These are phyloP conservation scores for Virgularia gustaviana DNA, from an alignment of 92 coral and sea anemone species.

Conservation along the genomic window DNA sequence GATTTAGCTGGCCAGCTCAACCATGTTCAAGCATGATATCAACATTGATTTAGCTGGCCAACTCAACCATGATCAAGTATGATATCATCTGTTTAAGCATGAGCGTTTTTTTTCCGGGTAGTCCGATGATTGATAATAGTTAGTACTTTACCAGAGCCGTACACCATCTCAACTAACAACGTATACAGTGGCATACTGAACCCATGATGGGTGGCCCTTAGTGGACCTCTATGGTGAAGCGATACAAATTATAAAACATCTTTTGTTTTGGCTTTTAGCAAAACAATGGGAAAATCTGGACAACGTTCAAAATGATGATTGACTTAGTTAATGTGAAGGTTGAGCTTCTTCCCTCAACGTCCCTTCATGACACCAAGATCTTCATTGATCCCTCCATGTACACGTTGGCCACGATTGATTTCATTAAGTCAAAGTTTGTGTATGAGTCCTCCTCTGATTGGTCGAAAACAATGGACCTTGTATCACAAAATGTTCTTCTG, in stretches of 20 bases:
- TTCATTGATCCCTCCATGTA: slow-evolving; percentile 47
- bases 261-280: slow-evolving; percentile 47
- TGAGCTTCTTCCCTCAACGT: slow-evolving; percentile 74
- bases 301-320: slow-evolving; percentile 77
- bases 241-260: neutral
- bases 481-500: slow-evolving; percentile 88
- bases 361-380: slow-evolving; percentile 71
- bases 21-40: too few relatives aligned
- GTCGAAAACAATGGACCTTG: slow-evolving; percentile 93
- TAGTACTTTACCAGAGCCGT: too few relatives aligned
- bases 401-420: slow-evolving; percentile 89
- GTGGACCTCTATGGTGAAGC: too few relatives aligned
- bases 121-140: too few relatives aligned
- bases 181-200: too few relatives aligned
- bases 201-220: too few relatives aligned
- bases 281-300: slow-evolving; percentile 84
- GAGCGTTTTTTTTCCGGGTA: too few relatives aligned
- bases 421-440: slow-evolving; percentile 88
- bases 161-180: too few relatives aligned
- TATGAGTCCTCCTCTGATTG: slow-evolving; percentile 92
- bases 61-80: too few relatives aligned
- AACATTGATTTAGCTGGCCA: too few relatives aligned
- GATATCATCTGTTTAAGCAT: too few relatives aligned
- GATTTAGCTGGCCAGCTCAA: too few relatives aligned
- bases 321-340: slow-evolving; percentile 86